Evolutionary conservation across 2,797 vertebrate species (phyloP), one percentile per base, ranked within the genome.

Genomic region (Falco columbarius): DNA sequence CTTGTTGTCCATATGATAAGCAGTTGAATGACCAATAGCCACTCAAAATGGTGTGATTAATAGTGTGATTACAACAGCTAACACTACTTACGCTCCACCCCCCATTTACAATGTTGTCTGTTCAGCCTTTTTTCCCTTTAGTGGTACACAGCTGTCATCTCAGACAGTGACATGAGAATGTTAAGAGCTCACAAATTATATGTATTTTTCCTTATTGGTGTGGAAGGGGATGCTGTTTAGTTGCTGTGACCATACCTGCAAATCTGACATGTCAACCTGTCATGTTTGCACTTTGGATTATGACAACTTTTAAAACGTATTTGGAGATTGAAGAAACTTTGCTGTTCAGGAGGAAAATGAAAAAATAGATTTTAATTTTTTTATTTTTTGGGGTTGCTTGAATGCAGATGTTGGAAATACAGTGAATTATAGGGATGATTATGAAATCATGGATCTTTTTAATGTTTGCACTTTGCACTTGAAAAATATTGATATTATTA

Each of bases 61-160:
- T 89, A 86, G 86, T 71, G 75, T 86, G 90, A 91, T 96, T 95
- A 93, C 91, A 94, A 63, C 87, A 96, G 86, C 93, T 94, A 96
- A 88, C 86, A 74, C 73, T 51, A 30, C 42, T 94, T 82, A 61
- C 38, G 67, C 49, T 49, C 62, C 40, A 56, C 36, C 70, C 46
- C n/a, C 80, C 80, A 38, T 84, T 92, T 80, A 92, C 70, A 95
- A 58, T 91, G 51, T 81, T 70, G 58, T 94, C 91, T 91, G 86
- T 94, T 95, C 74, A 54, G 32, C 56, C 44, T 84, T 85, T 97
- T 96, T 94, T 72, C n/a, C 42, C 42, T 86, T 87, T 68, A 83
- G 56, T 79, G 66, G 59, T 94, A 85, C 47, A 51, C 67, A 90
- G 81, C 84, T 94, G 74, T 94, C 70, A 55, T 72, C 73, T 81